Conservation (phyloP, 2,888 invertebrate species). For the Periphyllus acericola region DNA sequence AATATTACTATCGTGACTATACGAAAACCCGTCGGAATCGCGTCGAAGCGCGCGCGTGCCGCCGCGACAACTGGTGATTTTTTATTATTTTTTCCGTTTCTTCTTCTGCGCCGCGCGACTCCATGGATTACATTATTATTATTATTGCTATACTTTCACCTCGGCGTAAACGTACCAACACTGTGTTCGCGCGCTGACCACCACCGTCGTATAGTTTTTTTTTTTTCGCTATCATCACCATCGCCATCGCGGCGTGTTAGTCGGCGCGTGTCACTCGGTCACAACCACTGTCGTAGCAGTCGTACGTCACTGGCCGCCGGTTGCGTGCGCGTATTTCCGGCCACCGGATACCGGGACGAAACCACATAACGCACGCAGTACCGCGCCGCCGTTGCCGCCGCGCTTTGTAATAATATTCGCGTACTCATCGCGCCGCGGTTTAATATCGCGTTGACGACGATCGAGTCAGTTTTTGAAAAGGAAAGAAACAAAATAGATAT, state of each 20-base stretch:
- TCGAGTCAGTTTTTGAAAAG: no score
- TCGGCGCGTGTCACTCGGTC: conserved; percentile 36
- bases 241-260: background rate
- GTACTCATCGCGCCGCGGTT: background rate
- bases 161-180: background rate
- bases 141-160: background rate
- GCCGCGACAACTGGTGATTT: no score
- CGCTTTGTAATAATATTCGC: background rate
- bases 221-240: background rate
- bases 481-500: no score
- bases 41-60: no score
- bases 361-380: background rate
- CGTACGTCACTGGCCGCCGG: conserved; percentile 7
- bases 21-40: no score
- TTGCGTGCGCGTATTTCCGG: conserved; percentile 42
- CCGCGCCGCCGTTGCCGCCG: background rate
- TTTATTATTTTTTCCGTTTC: no score
- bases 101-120: no score
- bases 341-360: background rate
- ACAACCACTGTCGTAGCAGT: background rate
- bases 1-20: no score
- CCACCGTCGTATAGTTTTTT: background rate
- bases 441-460: background rate
- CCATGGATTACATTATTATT: background rate
- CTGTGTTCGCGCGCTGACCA: background rate